Base-by-base conservation (phyloP, 2,888 invertebrate genomes). In the Perithous albicinctus region DNA sequence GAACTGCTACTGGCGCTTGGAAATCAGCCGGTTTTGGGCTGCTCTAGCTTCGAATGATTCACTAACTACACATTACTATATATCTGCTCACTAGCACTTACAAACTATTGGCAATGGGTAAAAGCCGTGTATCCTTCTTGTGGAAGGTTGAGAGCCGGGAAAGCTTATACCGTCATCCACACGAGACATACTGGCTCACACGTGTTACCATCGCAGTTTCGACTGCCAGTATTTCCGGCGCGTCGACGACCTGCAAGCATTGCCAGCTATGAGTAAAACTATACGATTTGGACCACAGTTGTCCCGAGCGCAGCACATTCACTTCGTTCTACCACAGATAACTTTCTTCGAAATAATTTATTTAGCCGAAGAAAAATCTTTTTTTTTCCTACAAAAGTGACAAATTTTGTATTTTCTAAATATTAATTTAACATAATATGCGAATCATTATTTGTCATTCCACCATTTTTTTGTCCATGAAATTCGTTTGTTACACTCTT, bases 161-260 rank as follows among this genome's bases (percentile, higher is more conserved):
- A 32, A 59, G 18, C 18, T 59, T 18, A 10, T 32, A 59, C 59
- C 18, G 59, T 59, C 59, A 59, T 32, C 59, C 59, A 35, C 59
- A 18, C 29, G 29, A 59, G 59, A 32, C 54, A 8, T 35, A 59
- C 8, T 10, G 8, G 32, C 32, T n/a, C 32, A 32, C 59, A 59
- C 59, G 59, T 59, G 59, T 59, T 59, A 32, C 18, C 59, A 35
- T 8, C n/a, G n/a, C 59, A 59, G 32, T 23, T n/a, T 59, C 59
- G 32, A 7, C 54, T 32, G 59, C 32, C 59, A 18, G 59, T 59
- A 59, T 59, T 59, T 59, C 59, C 35, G 59, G 59, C 35, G 32
- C 59, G 59, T 59, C 59, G 59, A 32, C 59, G 59, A 59, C 59
- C 59, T 32, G 32, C 59, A 18, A 29, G 32, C 35, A 18, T 59